These are phyloP conservation scores for Drosophila anceps DNA, from an alignment of 2,888 invertebrate genomes.

Conservation along the genomic window DNA sequence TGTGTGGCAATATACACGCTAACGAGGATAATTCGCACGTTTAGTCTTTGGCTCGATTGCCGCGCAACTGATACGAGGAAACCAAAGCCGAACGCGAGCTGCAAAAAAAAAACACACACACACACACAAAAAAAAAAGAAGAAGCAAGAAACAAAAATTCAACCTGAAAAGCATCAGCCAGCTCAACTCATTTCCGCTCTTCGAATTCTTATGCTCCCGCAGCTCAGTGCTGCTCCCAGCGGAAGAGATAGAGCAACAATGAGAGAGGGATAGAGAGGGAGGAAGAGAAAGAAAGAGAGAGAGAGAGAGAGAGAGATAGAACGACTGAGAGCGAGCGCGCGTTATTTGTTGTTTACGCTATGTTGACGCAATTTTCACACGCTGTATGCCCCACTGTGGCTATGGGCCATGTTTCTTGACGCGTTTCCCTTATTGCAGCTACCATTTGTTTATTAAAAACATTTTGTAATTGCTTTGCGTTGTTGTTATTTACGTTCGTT, in stretches of 20 bases:
- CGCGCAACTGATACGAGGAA: constrained; percentile 67
- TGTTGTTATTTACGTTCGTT: constrained; percentile 61
- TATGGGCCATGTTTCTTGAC: constrained; percentile 35
- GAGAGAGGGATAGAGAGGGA: constrained; percentile 13
- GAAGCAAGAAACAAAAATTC: neutral
- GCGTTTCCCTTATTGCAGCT: constrained; percentile 59
- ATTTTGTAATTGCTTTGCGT: constrained; percentile 23
- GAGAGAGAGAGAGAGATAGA: neutral
- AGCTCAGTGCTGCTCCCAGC: constrained; percentile 33
- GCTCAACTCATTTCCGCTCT: constrained; percentile 35
- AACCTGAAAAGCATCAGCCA: constrained; percentile 45
- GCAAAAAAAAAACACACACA: neutral
- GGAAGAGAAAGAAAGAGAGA: neutral
- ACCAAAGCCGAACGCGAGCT: constrained; percentile 40
- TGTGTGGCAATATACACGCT: constrained; percentile 22
- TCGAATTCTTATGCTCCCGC: constrained; percentile 16
- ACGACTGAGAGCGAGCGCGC: constrained; percentile 7
- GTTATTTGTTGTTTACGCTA: constrained; percentile 38
- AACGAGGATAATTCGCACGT: constrained; percentile 71
- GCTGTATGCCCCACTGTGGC: neutral
- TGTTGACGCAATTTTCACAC: constrained; percentile 37
- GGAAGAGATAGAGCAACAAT: constrained; percentile 6
- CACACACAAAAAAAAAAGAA: neutral
- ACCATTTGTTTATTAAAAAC: constrained; percentile 42
- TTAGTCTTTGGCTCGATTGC: constrained; percentile 68